Evolutionary conservation across 1,140 invertebrate genomes (phyloP).

Genomic region (Megalonaias nervosa): DNA sequence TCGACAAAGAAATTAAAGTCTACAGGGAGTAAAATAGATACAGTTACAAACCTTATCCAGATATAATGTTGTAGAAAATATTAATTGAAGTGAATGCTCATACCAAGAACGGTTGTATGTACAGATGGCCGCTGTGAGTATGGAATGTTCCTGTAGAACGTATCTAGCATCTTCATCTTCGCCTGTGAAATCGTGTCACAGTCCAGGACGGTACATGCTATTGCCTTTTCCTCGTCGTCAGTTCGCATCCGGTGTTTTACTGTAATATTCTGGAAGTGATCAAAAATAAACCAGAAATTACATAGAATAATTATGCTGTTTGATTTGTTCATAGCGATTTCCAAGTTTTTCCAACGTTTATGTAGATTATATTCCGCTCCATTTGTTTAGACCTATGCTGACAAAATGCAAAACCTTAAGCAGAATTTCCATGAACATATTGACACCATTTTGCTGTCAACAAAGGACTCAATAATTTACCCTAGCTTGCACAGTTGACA

Average conservation of each 20-base stretch:
- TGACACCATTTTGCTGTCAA: too few relatives aligned
- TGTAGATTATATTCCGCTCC: background rate
- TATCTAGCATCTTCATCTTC: slow-evolving; percentile 98
- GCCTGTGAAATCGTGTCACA: slow-evolving; percentile 99
- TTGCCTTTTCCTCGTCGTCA: slow-evolving; percentile 82
- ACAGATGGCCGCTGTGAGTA: slow-evolving; percentile 94
- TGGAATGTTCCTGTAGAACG: slow-evolving; percentile 95
- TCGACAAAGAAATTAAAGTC: too few relatives aligned
- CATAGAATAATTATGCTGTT: background rate
- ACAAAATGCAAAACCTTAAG: too few relatives aligned
- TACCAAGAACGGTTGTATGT: slow-evolving; percentile 96
- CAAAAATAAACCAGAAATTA: slow-evolving; percentile 1
- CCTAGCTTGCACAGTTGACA: too few relatives aligned
- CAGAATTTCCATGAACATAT: too few relatives aligned
- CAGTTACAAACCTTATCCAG: too few relatives aligned
- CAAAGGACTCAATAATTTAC: too few relatives aligned
- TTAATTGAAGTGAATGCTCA: slow-evolving; percentile 37
- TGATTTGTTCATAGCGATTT: background rate
- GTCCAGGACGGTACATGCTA: slow-evolving; percentile 95
- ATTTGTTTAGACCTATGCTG: too few relatives aligned
- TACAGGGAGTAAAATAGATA: too few relatives aligned
- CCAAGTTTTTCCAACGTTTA: background rate
- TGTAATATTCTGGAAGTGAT: slow-evolving; percentile 82
- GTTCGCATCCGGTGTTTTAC: slow-evolving; percentile 63
- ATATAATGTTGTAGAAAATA: too few relatives aligned